Evolutionary conservation across 2,113 vertebrate genomes (phyloP), one percentile per base, ranked within the genome.

Genomic region (Riparia riparia): DNA sequence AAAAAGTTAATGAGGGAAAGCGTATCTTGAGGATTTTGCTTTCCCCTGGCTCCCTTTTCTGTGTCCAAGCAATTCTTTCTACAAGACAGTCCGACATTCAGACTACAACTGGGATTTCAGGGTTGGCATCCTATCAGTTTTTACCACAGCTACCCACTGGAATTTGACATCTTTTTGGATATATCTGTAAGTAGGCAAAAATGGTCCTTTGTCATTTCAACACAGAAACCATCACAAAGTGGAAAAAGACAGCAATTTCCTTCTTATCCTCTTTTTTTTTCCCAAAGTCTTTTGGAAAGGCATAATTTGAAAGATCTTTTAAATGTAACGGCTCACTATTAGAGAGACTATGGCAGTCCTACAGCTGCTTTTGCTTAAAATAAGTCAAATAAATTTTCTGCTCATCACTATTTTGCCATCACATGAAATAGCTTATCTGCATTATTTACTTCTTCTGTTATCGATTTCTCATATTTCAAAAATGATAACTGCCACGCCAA

Each of bases 11-110:
- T 71, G 70, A 88, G 50, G 58, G 29, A 17, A 90, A 82, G 71
- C 7, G 16, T 51, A 34, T 87, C 90, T 26, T 34, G 63, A 82
- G 79, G 79, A 90, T 92, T 97, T 90, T 90, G 70, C 54, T 29
- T 56, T 89, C 18, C 64, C 37, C 49, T 9, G 12, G 37, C 89
- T 87, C 31, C 21, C 26, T 69, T 60, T 49, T 32, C 32, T 2
- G 31, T 47, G 37, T 26, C 51, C 69, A 66, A 69, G 7, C 51
- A 76, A 69, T 34, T 82, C 31, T 34, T 85, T 42, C 72, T 10
- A 57, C 3, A 34, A 42, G 14, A 12, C 0, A 51, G 51, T 25
- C 24, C 58, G 74, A 82, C 0, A 0, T 32, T 56, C 49, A 51
- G 31, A 41, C 45, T 76, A 49, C 58, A 89, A 1, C 3, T 39